phyloP scores from a whole-genome alignment of 2,113 vertebrate genomes.

The Pomatorhinus ruficollis region DNA sequence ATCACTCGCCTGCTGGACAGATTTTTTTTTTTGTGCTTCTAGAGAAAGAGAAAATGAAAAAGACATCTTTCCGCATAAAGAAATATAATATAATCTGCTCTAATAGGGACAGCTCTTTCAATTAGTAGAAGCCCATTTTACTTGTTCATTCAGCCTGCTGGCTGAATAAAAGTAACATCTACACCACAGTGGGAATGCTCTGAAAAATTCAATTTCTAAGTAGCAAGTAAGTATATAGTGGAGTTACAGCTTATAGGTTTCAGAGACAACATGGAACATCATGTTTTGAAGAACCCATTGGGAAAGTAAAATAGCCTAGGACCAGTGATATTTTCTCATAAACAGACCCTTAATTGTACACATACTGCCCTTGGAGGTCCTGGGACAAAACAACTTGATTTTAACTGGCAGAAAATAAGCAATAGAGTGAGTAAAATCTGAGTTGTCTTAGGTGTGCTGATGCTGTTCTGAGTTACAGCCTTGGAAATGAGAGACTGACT shows the following conservation, averaged over 20 bases:
- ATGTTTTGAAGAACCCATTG: not conserved
- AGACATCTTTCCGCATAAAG: not conserved
- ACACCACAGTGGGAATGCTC: not conserved
- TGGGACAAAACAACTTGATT: not conserved
- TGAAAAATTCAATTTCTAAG: not conserved
- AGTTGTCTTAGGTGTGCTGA: not conserved
- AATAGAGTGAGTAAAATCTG: not conserved
- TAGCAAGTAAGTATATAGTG: not conserved
- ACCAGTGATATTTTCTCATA: not conserved
- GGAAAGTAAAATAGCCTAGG: not conserved
- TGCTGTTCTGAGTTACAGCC: not conserved
- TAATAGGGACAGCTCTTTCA: constrained; percentile 5
- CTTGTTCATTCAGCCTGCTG: not conserved
- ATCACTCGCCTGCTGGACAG: not conserved
- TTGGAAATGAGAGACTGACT: not conserved
- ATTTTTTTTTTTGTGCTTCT: not conserved
- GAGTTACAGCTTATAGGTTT: not conserved
- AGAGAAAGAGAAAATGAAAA: not conserved
- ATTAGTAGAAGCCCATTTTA: constrained; percentile 9
- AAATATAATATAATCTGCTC: not conserved
- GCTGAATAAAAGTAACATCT: not conserved
- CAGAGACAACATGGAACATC: not conserved
- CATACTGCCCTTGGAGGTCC: not conserved
- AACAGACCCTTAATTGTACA: not conserved
- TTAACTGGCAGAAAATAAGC: not conserved